Conservation (phyloP, 2,113 vertebrate genomes). For the Polypterus bichir region DNA sequence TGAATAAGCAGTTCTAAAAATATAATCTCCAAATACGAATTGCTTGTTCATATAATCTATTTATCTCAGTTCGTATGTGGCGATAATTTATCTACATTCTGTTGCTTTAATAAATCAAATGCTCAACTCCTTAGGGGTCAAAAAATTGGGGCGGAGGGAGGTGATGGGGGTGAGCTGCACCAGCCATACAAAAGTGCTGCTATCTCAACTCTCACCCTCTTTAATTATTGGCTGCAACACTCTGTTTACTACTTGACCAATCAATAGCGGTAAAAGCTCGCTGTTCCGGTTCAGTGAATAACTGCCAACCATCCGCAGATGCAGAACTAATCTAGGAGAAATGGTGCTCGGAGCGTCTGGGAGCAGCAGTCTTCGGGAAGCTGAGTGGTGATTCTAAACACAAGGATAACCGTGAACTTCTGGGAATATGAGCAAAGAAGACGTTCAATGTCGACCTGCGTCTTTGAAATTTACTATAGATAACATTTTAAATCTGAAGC, state of each 20-base stretch:
- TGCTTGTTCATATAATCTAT: too few relatives aligned
- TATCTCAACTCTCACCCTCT: conserved; percentile 18
- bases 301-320: conserved; percentile 24
- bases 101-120: too few relatives aligned
- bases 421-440: conserved; percentile 63
- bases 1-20: too few relatives aligned
- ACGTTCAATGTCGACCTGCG: conserved; percentile 48
- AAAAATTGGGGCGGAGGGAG: too few relatives aligned
- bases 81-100: too few relatives aligned
- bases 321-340: conserved; percentile 36
- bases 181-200: conserved; percentile 18
- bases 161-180: neutral
- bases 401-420: conserved; percentile 22
- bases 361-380: conserved; percentile 22
- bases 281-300: conserved; percentile 36
- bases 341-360: conserved; percentile 39
- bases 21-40: too few relatives aligned
- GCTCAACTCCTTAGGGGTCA: too few relatives aligned
- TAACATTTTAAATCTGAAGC: conserved; percentile 56
- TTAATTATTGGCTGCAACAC: conserved; percentile 33
- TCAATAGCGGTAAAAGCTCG: conserved; percentile 25
- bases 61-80: too few relatives aligned
- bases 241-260: conserved; percentile 36
- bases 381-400: conserved; percentile 8
- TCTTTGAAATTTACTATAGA: conserved; percentile 63